Evolutionary conservation across 2,113 vertebrate genomes (phyloP).

Genomic region (Menidia beryllina): DNA sequence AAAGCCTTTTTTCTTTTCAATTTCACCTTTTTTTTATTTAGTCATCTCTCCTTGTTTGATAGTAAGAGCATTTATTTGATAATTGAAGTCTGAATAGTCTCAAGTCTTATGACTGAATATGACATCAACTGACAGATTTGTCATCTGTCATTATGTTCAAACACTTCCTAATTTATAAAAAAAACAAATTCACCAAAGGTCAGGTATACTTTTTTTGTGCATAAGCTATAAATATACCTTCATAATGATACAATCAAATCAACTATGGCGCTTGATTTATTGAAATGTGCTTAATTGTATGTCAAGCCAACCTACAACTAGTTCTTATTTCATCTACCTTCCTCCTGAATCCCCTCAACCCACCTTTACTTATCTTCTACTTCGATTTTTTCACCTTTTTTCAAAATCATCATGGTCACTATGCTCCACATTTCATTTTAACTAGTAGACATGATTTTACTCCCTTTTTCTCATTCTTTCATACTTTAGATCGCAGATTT

Average conservation of each 20-base stretch:
- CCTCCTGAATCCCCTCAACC: not conserved
- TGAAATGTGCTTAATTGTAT: conserved; percentile 42
- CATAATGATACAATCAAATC: conserved; percentile 35
- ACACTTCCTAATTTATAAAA: conserved; percentile 78
- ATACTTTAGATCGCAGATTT: conserved; percentile 30
- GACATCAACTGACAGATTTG: conserved; percentile 32
- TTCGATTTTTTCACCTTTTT: conserved; percentile 35
- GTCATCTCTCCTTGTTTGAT: not conserved
- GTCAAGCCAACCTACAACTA: conserved; percentile 19
- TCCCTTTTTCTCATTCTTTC: conserved; percentile 43
- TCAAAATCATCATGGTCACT: conserved; percentile 20
- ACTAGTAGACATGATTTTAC: conserved; percentile 35
- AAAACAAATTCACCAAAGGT: no score
- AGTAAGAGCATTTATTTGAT: no score
- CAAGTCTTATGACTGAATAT: conserved; percentile 42
- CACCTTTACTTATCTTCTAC: conserved; percentile 6
- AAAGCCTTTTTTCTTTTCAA: not conserved
- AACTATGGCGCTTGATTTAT: conserved; percentile 11
- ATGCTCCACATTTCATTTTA: conserved; percentile 9
- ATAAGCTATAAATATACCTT: conserved; percentile 52
- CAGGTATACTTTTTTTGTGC: no score
- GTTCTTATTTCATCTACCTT: conserved; percentile 12
- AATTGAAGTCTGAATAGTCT: conserved; percentile 45
- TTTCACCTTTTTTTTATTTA: conserved; percentile 5
- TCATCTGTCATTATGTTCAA: conserved; percentile 46